phyloP scores from a whole-genome alignment of 2,797 vertebrate genomes.

The Hypotaenidia philippensis region DNA sequence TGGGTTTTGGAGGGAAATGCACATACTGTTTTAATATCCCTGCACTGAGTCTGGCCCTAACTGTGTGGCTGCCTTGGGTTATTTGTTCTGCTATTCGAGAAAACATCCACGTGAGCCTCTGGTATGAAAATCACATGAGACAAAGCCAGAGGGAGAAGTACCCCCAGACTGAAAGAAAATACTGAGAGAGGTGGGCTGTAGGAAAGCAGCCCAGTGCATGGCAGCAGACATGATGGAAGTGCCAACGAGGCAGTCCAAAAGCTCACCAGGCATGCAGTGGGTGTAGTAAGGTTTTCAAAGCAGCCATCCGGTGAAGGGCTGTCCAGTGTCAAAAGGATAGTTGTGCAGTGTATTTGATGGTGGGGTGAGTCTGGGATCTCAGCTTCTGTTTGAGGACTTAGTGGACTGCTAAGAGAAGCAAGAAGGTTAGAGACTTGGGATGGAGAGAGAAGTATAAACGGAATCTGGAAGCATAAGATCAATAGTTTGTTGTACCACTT shows the following conservation, averaged over 20 bases:
- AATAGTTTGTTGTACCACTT: not conserved
- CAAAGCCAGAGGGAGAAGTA: not conserved
- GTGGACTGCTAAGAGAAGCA: not conserved
- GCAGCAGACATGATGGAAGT: not conserved
- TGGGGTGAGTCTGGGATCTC: not conserved
- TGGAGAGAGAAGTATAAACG: not conserved
- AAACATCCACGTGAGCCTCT: not conserved
- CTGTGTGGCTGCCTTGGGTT: not conserved
- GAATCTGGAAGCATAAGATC: constrained; percentile 35
- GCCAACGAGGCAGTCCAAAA: not conserved
- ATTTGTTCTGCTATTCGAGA: not conserved
- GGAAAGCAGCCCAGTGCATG: not conserved
- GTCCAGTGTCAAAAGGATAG: not conserved
- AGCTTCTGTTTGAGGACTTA: not conserved
- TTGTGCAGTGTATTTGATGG: not conserved
- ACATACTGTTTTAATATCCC: constrained; percentile 20
- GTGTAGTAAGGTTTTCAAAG: not conserved
- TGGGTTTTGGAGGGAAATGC: constrained; percentile 1
- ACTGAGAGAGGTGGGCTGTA: not conserved
- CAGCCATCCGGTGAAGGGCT: not conserved
- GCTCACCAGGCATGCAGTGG: not conserved
- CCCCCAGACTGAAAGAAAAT: not conserved
- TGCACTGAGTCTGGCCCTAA: not conserved
- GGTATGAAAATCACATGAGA: not conserved
- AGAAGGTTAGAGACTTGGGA: not conserved